phyloP scores from a whole-genome alignment of 2,113 vertebrate species.

The Antechinus stuartii region DNA sequence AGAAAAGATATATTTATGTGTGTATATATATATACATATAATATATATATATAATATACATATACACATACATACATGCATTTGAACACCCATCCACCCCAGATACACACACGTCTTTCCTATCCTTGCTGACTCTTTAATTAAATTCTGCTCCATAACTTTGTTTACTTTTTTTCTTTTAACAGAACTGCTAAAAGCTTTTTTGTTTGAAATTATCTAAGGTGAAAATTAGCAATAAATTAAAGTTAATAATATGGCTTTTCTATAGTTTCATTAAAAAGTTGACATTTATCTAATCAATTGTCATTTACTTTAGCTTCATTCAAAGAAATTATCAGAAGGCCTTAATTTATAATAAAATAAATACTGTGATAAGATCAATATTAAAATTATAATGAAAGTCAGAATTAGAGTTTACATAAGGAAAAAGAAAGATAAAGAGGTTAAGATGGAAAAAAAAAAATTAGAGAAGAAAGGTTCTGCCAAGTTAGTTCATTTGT shows the following conservation, averaged over 20 bases:
- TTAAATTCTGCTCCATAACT: too few relatives aligned
- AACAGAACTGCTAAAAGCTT: not conserved
- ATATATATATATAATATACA: too few relatives aligned
- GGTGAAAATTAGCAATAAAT: not conserved
- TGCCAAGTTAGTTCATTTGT: slow-evolving; percentile 45
- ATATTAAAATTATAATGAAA: not conserved
- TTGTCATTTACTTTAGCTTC: not conserved
- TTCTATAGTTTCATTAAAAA: slow-evolving; percentile 12
- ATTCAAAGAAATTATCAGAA: not conserved
- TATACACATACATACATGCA: too few relatives aligned
- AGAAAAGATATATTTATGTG: too few relatives aligned
- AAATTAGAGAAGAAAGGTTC: slow-evolving; percentile 33
- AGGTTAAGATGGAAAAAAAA: not conserved
- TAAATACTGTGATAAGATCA: not conserved
- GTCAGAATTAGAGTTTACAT: not conserved
- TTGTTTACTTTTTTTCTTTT: too few relatives aligned
- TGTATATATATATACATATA: too few relatives aligned
- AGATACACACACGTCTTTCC: too few relatives aligned
- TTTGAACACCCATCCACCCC: too few relatives aligned
- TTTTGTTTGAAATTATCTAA: not conserved
- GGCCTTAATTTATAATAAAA: not conserved
- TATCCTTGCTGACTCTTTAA: too few relatives aligned
- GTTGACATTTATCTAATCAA: slow-evolving; percentile 16
- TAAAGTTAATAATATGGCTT: not conserved
- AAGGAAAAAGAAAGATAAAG: slow-evolving; percentile 10